Evolutionary conservation across 2,113 vertebrate genomes (phyloP).

Genomic region (Apus apus): DNA sequence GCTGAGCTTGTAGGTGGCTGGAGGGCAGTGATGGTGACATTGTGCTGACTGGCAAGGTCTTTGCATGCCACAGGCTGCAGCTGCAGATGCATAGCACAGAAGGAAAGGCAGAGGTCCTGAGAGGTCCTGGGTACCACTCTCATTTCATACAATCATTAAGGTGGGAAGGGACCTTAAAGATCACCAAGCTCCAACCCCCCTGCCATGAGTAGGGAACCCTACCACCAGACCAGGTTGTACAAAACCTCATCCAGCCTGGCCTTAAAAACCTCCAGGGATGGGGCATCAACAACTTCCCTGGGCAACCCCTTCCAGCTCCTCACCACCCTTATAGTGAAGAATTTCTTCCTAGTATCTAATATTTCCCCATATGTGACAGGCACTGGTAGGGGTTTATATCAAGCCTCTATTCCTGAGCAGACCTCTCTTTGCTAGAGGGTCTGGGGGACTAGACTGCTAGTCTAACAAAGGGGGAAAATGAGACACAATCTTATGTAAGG

Average conservation of each 20-base stretch:
- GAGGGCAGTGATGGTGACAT: not conserved
- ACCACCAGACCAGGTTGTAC: too few relatives aligned
- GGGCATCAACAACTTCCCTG: too few relatives aligned
- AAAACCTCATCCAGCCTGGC: too few relatives aligned
- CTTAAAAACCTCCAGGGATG: too few relatives aligned
- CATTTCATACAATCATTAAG: too few relatives aligned
- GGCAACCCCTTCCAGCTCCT: too few relatives aligned
- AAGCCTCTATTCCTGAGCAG: not conserved
- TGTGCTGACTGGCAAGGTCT: not conserved
- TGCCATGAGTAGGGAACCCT: too few relatives aligned
- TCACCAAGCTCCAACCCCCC: too few relatives aligned
- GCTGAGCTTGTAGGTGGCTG: not conserved
- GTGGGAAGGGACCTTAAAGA: too few relatives aligned
- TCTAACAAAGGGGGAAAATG: not conserved
- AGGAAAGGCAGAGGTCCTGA: not conserved
- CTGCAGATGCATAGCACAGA: not conserved
- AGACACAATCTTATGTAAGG: not conserved
- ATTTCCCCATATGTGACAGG: not conserved
- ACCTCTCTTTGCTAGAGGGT: not conserved
- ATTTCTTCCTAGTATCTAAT: too few relatives aligned
- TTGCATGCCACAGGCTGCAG: not conserved
- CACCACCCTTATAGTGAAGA: too few relatives aligned
- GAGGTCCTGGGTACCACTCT: not conserved
- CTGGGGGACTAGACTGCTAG: not conserved
- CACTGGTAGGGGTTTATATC: fast-evolving